Percentiles rank a stretch among this genome's conserved stretches.
These are phyloP conservation scores for Heterodera carotae DNA, from an alignment of 1,140 invertebrate genomes.

Conservation along the genomic window DNA sequence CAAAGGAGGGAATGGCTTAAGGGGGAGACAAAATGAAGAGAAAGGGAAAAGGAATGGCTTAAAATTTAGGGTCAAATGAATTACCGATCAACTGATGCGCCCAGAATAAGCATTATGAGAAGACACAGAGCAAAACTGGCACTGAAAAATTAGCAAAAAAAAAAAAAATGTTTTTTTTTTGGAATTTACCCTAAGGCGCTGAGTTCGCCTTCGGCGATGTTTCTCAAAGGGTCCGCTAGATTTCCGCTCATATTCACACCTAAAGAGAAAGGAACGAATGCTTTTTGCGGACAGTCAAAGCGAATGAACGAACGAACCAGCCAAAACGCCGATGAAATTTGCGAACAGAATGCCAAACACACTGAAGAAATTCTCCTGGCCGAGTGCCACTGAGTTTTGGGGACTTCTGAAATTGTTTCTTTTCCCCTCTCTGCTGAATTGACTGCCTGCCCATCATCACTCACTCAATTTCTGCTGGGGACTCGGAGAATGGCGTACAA, in stretches of 20 bases:
- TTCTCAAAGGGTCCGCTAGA: slow-evolving; percentile 81
- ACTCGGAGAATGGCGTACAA: slow-evolving; percentile 40
- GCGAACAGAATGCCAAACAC: slow-evolving; percentile 93
- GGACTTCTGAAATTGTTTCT: neutral
- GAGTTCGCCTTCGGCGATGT: slow-evolving; percentile 90
- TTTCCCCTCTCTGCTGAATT: neutral
- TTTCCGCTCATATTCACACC: slow-evolving; percentile 95
- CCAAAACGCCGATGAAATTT: slow-evolving; percentile 86
- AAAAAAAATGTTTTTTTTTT: neutral
- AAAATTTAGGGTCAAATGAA: slow-evolving; percentile 52
- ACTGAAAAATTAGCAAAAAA: slow-evolving; percentile 52
- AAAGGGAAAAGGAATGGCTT: neutral
- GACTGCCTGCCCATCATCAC: no score
- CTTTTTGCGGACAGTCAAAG: neutral
- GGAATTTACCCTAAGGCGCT: slow-evolving; percentile 75
- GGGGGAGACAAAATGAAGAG: neutral
- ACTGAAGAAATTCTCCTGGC: slow-evolving; percentile 77
- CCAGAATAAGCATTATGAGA: slow-evolving; percentile 83
- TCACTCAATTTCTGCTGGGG: slow-evolving; percentile 6
- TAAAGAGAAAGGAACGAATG: slow-evolving; percentile 13
- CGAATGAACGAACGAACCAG: slow-evolving; percentile 71
- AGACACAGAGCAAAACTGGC: slow-evolving; percentile 84
- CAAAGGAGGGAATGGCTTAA: slow-evolving; percentile 66
- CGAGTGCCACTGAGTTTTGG: slow-evolving; percentile 61
- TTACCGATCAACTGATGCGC: slow-evolving; percentile 78